Base-by-base conservation (phyloP, 1,140 invertebrate genomes). In the Pentalonia nigronervosa region DNA sequence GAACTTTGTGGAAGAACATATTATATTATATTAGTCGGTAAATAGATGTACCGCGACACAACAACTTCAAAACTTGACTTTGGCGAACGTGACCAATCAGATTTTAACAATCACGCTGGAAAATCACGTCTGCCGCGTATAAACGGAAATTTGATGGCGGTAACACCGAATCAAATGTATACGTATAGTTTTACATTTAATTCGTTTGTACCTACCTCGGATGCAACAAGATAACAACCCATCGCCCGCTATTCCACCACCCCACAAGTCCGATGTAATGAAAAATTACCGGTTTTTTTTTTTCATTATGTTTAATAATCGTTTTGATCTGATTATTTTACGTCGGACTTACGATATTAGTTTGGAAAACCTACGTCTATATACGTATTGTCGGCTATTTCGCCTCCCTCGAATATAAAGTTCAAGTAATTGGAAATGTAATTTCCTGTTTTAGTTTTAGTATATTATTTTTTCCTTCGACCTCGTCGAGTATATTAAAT, bases 111-210 rank as follows among this genome's bases (percentile, higher is more conserved):
- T 41, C 88, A 14, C 2, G 34, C 14, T 23, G 20, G 34, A 53
- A 89, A 56, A 56, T 48, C 88, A 56, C 87, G 47, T 89, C 4
- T 20, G 14, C 88, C 11, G 34, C 11, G 34, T n/a, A 76, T 14
- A 87, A 87, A 87, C 25, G 36, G n/a, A 89, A 89, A 89, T 89
- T 36, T 53, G 48, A 89, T 34, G 88, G 88, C 20, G 23, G 83
- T 36, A 87, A 56, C 34, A 53, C 50, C 9, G 25, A 56, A 89
- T 53, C 11, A 53, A 48, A 88, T 41, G 14, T 76, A n/a, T 41
- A 84, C 23, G 41, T 41, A 41, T 86, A 86, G 48, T 50, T n/a
- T 50, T 17, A 34, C 17, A 88, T n/a, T n/a, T 87, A 48, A 50
- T n/a, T 88, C 48, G 48, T 89, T 89, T 36, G 50, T 48, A 23